Conservation (phyloP, 2,113 vertebrate species). For the Ursus arctos region DNA sequence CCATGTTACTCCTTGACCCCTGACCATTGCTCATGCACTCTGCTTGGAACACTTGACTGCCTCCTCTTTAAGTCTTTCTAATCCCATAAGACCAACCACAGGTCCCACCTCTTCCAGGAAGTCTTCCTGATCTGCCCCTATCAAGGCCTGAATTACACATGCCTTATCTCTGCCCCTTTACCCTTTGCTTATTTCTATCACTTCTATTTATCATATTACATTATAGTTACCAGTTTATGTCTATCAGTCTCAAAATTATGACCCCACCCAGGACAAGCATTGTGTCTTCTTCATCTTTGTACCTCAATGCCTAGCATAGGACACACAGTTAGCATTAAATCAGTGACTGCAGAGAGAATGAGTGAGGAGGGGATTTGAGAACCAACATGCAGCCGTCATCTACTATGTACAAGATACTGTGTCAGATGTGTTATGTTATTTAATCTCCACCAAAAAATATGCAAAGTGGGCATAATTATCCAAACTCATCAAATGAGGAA, state of each 20-base stretch:
- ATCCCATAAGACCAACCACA: not conserved
- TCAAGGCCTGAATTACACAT: not conserved
- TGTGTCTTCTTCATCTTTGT: not conserved
- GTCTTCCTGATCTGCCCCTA: not conserved
- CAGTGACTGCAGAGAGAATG: not conserved
- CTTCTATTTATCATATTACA: not conserved
- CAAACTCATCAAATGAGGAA: slow-evolving; percentile 45
- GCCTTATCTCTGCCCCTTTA: not conserved
- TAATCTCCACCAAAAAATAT: slow-evolving; percentile 59
- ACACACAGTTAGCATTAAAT: not conserved
- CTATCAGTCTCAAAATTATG: not conserved
- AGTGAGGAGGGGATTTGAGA: not conserved
- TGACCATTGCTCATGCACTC: not conserved
- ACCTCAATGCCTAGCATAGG: not conserved
- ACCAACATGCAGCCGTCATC: not conserved
- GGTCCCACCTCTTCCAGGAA: not conserved
- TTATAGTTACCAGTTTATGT: not conserved
- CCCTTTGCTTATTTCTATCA: not conserved
- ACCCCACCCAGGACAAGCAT: not conserved
- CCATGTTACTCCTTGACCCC: not conserved
- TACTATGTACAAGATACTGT: not conserved
- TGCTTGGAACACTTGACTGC: not conserved
- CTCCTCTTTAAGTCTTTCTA: not conserved
- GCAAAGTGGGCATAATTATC: slow-evolving; percentile 61
- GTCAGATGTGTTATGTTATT: slow-evolving; percentile 51